Evolutionary conservation across 2,113 vertebrate species (phyloP).

Genomic region (Aramus guarauna): DNA sequence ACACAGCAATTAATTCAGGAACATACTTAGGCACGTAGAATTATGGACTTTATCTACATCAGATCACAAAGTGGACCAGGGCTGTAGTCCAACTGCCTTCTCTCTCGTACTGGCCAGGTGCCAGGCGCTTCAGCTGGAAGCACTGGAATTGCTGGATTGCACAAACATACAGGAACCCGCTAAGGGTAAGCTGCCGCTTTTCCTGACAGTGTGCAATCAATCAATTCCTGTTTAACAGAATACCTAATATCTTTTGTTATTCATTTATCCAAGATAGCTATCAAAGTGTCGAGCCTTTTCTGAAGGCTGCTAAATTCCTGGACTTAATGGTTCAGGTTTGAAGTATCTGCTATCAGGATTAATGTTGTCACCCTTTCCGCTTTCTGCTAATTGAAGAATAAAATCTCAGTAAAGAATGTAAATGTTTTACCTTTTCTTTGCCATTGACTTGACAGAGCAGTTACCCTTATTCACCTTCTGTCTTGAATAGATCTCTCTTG

Average conservation of each 20-base stretch:
- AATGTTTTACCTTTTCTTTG: neutral
- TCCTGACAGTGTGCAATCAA: neutral
- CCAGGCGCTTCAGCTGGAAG: neutral
- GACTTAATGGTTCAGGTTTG: neutral
- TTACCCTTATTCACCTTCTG: neutral
- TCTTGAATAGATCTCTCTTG: neutral
- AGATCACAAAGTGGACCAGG: neutral
- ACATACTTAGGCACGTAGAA: neutral
- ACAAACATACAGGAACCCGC: neutral
- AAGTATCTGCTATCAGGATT: neutral
- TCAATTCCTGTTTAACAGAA: neutral
- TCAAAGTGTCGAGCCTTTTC: neutral
- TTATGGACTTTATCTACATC: neutral
- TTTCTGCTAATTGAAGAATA: neutral
- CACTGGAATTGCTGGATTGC: neutral
- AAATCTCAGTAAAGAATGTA: neutral
- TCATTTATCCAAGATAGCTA: neutral
- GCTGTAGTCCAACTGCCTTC: neutral
- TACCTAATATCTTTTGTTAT: neutral
- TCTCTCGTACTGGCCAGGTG: neutral
- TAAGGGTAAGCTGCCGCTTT: neutral
- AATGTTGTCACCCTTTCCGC: neutral
- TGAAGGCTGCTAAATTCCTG: neutral
- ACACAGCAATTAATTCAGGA: neutral
- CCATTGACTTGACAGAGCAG: neutral